phyloP scores from a whole-genome alignment of 2,113 vertebrate genomes.

The Ciconia stormi region DNA sequence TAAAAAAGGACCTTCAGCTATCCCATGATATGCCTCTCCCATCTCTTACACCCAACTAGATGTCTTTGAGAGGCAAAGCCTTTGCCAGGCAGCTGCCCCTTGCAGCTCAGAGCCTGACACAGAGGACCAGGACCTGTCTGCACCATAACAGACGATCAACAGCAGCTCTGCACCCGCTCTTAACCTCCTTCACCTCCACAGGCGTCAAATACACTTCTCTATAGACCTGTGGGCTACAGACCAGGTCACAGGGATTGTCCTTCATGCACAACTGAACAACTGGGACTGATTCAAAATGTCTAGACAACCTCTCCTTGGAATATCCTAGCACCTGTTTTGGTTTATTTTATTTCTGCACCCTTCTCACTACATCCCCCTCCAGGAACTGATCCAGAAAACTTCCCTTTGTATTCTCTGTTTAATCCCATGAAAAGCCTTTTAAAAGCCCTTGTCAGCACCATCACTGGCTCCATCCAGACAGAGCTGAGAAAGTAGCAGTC shows the following conservation, averaged over 20 bases:
- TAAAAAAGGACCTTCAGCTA: neutral
- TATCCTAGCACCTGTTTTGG: neutral
- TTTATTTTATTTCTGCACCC: neutral
- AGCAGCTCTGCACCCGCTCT: neutral
- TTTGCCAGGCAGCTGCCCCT: neutral
- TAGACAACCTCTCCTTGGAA: neutral
- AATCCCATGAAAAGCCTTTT: constrained; percentile 11
- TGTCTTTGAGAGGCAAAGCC: neutral
- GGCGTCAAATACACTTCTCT: neutral
- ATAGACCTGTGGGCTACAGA: neutral
- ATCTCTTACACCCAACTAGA: neutral
- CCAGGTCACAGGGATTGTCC: neutral
- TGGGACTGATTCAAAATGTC: neutral
- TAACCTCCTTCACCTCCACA: neutral
- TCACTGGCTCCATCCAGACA: neutral
- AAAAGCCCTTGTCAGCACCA: neutral
- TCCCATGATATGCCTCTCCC: neutral
- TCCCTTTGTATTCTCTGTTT: neutral
- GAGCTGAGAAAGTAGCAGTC: constrained; percentile 20
- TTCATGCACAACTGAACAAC: neutral
- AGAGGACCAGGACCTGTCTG: neutral
- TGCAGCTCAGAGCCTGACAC: neutral
- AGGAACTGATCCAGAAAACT: neutral
- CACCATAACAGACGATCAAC: neutral
- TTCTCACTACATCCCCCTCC: neutral